phyloP scores from a whole-genome alignment of 2,113 vertebrate species.

The Chamaetylas fuelleborni region DNA sequence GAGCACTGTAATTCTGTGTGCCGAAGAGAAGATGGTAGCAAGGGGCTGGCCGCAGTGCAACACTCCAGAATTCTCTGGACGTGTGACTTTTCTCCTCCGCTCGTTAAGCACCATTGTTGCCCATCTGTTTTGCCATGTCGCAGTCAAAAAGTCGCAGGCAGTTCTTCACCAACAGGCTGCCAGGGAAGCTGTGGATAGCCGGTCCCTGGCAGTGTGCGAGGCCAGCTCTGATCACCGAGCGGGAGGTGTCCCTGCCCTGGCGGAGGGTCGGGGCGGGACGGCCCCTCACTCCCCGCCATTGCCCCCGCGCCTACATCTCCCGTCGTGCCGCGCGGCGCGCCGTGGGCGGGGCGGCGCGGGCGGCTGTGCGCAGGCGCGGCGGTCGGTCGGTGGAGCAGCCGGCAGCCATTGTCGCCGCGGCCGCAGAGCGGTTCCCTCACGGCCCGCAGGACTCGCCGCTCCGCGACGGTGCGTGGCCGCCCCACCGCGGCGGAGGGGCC shows the following conservation, averaged over 20 bases:
- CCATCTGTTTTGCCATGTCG: fast-evolving
- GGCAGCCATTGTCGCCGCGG: constrained; percentile 43
- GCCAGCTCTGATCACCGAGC: not conserved
- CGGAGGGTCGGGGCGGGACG: fast-evolving
- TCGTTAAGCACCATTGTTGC: fast-evolving
- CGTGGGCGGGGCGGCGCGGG: not conserved
- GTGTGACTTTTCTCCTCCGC: fast-evolving
- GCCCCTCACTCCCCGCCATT: fast-evolving
- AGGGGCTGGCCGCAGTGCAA: not conserved
- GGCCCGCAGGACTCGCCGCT: not conserved
- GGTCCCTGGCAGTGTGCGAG: fast-evolving
- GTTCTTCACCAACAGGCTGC: not conserved
- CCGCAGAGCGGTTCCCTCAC: not conserved
- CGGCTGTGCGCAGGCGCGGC: not conserved
- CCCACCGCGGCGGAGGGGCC: no score
- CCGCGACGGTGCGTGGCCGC: not conserved
- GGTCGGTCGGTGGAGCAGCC: not conserved
- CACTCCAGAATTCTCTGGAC: fast-evolving
- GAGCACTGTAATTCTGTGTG: fast-evolving
- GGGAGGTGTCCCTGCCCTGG: fast-evolving
- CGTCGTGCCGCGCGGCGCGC: not conserved
- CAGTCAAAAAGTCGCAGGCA: not conserved
- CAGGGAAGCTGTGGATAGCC: not conserved
- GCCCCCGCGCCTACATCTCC: not conserved
- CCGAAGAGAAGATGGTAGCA: fast-evolving